Evolutionary conservation across 2,113 vertebrate genomes (phyloP).

Genomic region (Sinocyclocheilus rhinocerous): DNA sequence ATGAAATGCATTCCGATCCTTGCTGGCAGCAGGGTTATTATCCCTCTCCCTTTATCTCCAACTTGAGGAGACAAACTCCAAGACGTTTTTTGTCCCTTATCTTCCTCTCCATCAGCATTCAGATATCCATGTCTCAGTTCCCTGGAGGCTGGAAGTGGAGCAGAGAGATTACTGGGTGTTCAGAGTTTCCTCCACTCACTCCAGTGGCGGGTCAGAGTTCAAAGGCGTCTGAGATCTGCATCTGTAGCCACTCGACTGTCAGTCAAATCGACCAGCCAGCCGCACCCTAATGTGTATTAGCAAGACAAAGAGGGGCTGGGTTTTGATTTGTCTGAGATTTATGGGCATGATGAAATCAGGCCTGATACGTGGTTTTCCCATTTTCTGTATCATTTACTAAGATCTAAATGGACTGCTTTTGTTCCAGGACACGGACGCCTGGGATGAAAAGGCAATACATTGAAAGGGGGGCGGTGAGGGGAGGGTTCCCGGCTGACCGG

Average conservation of each 20-base stretch:
- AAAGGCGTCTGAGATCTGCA: slow-evolving; percentile 74
- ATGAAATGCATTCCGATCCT: slow-evolving; percentile 47
- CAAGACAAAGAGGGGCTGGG: slow-evolving; percentile 77
- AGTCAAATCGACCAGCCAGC: slow-evolving; percentile 79
- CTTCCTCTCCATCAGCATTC: neutral
- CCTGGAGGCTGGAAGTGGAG: slow-evolving; percentile 30
- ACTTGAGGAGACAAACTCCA: neutral
- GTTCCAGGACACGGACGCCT: slow-evolving; percentile 67
- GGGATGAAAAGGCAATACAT: slow-evolving; percentile 69
- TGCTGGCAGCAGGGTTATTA: slow-evolving; percentile 22
- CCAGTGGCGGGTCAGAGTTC: slow-evolving; percentile 66
- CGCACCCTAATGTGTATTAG: slow-evolving; percentile 78
- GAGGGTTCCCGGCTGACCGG: slow-evolving; percentile 42
- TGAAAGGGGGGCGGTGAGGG: slow-evolving; percentile 59
- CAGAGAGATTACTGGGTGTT: slow-evolving; percentile 57
- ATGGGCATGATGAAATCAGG: slow-evolving; percentile 77
- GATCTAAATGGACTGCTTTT: slow-evolving; percentile 73
- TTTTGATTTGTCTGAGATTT: slow-evolving; percentile 82
- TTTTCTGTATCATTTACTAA: slow-evolving; percentile 75
- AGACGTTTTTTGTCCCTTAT: neutral
- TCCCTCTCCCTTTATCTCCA: neutral
- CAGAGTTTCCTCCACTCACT: slow-evolving; percentile 48
- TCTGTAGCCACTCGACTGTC: slow-evolving; percentile 70
- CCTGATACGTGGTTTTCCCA: slow-evolving; percentile 62
- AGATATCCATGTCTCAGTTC: slow-evolving; percentile 38